Percentiles rank a stretch among this genome's conserved stretches.
These are phyloP conservation scores for Amiota communis DNA, from an alignment of 2,888 invertebrate genomes.

Conservation along the genomic window DNA sequence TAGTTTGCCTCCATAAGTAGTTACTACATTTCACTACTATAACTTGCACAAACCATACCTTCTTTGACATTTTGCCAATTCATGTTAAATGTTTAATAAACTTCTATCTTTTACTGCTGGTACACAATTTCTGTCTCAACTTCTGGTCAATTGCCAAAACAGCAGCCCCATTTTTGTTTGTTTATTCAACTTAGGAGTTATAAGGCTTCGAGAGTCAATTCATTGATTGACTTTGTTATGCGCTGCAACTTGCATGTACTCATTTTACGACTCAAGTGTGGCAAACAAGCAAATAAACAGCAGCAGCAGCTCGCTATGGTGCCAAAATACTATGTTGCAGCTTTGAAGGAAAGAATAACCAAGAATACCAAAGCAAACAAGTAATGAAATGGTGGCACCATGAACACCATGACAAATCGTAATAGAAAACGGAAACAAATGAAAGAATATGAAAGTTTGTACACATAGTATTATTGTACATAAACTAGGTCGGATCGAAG, in stretches of 20 bases:
- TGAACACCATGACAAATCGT: not conserved
- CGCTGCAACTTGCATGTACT: not conserved
- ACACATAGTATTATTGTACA: not conserved
- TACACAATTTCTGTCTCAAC: not conserved
- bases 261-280: not conserved
- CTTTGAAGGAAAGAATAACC: too few species aligned
- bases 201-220: not conserved
- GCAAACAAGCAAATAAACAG: not conserved
- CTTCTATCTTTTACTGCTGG: not conserved
- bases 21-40: too few species aligned
- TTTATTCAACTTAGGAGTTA: not conserved
- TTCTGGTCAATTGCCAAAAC: slow-evolving; percentile 23
- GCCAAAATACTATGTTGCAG: too few species aligned
- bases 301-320: too few species aligned
- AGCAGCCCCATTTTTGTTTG: not conserved
- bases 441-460: not conserved
- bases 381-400: not conserved
- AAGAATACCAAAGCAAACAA: not conserved
- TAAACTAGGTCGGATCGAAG: not conserved
- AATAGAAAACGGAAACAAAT: slow-evolving; percentile 2
- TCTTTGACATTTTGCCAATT: slow-evolving; percentile 15
- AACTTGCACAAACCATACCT: not conserved
- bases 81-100: slow-evolving; percentile 18
- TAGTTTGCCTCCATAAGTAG: too few species aligned
- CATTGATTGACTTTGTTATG: not conserved